phyloP scores from a whole-genome alignment of 2,113 vertebrate species.

The Progne subis region DNA sequence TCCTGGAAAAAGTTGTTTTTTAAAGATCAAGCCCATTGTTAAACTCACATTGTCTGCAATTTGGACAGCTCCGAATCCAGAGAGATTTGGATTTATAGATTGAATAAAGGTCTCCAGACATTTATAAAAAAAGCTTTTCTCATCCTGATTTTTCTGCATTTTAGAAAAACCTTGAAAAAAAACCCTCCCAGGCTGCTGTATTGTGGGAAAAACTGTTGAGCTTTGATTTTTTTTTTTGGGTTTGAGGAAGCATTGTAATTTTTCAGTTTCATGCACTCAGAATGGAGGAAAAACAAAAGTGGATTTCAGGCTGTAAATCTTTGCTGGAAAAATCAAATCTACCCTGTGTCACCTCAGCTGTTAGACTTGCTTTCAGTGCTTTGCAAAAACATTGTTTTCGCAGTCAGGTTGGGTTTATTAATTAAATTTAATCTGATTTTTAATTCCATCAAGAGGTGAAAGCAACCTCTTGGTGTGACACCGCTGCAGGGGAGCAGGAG shows the following conservation, averaged over 20 bases:
- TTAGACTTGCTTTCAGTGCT: background rate
- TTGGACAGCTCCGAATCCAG: background rate
- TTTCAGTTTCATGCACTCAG: rapidly evolving
- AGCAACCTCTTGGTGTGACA: rapidly evolving
- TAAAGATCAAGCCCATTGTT: conserved; percentile 6
- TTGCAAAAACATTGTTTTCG: no score
- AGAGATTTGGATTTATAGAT: background rate
- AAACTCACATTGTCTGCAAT: background rate
- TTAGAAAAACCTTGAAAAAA: background rate
- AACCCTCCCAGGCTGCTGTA: background rate
- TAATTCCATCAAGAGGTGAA: background rate
- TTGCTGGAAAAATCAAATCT: background rate
- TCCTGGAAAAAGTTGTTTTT: background rate
- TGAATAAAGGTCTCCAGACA: background rate
- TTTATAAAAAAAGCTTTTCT: background rate
- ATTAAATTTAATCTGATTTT: background rate
- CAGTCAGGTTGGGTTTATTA: background rate
- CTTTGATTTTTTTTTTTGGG: background rate
- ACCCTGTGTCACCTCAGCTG: background rate
- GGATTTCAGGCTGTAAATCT: background rate
- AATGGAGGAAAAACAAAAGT: background rate
- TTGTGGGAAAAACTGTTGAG: background rate
- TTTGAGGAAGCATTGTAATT: background rate
- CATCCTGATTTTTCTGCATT: background rate
- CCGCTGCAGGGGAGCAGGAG: rapidly evolving